Base-by-base conservation (phyloP, 1,140 invertebrate genomes). In the Pseudoatta argentina region DNA sequence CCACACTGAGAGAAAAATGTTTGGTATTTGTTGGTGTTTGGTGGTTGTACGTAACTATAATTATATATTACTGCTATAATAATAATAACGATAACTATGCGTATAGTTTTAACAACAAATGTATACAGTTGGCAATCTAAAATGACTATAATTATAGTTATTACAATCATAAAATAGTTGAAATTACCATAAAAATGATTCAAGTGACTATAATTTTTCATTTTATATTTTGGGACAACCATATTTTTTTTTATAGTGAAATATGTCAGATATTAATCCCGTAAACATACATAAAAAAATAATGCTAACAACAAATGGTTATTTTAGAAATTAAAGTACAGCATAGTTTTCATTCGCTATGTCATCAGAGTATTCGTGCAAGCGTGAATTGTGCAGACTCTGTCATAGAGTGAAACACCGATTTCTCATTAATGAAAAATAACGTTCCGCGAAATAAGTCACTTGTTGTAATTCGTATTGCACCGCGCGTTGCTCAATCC, bases 371-470 rank as follows among this genome's bases (percentile, higher is more conserved):
- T 8, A 24, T 44, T 76, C 7, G 18, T n/a, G n/a, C 30, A 39
- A 51, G 18, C 30, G 34, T 21, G 59, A 67, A 34, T 48, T 8
- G 4, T 10, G 18, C 18, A n/a, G 30, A 34, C 16, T 66, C 18
- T 34, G 59, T 55, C 48, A n/a, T 16, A n/a, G 16, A 69, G 10
- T 34, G 14, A 69, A 55, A 27, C 27, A 44, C 7, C 44, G n/a
- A 66, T 27, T 67, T 30, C 63, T 44, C 30, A 57, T 71, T 44
- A 71, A 71, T 66, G 34, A 57, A 57, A 81, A 81, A 71, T 44
- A 2, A 81, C 24, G 51, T 30, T 12, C 1, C 34, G 5, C 34
- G 5, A 30, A 27, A 75, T 63, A 83, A 83, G 18, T 61, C 21
- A 14, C 69, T 48, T 18, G n/a, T 61, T 64, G 10, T n/a, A 48